Percentiles rank a stretch among this genome's conserved stretches.
Evolutionary conservation across 2,888 invertebrate genomes (phyloP).

Genomic region (Rotaria socialis): DNA sequence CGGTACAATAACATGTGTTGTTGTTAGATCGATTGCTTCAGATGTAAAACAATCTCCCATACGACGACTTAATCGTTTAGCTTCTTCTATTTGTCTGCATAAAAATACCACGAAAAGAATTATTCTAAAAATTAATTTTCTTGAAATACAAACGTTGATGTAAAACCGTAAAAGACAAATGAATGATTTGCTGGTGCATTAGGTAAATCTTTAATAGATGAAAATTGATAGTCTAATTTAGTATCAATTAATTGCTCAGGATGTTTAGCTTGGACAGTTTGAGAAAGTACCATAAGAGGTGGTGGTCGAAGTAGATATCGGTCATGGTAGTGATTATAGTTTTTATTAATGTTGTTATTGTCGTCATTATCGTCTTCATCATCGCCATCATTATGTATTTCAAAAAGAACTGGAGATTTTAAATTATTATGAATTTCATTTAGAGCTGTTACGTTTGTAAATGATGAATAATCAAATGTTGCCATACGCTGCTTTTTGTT

Average conservation of each 20-base stretch:
- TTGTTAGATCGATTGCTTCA: not conserved
- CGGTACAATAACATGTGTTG: not conserved
- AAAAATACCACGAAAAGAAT: not conserved
- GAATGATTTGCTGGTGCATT: slow-evolving; percentile 5
- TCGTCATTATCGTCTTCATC: not conserved
- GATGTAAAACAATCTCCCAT: slow-evolving; percentile 24
- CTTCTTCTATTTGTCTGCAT: not conserved
- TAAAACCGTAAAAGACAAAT: slow-evolving; percentile 22
- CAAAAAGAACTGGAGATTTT: not conserved
- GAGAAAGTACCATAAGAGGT: not conserved
- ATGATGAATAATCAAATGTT: not conserved
- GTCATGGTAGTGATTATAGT: not conserved
- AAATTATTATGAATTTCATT: not conserved
- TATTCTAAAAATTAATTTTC: not conserved
- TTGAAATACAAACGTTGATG: not conserved
- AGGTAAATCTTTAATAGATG: slow-evolving; percentile 17
- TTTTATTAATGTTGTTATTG: not conserved
- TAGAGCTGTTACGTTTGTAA: not conserved
- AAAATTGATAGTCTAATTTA: not conserved
- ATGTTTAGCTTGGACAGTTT: slow-evolving; percentile 23
- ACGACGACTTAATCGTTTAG: not conserved
- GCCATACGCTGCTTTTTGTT: not conserved
- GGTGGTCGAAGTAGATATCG: not conserved
- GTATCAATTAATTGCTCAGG: not conserved
- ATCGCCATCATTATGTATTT: not conserved